Base-by-base conservation (phyloP, 2,888 invertebrate genomes). In the Melinaea marsaeus region DNA sequence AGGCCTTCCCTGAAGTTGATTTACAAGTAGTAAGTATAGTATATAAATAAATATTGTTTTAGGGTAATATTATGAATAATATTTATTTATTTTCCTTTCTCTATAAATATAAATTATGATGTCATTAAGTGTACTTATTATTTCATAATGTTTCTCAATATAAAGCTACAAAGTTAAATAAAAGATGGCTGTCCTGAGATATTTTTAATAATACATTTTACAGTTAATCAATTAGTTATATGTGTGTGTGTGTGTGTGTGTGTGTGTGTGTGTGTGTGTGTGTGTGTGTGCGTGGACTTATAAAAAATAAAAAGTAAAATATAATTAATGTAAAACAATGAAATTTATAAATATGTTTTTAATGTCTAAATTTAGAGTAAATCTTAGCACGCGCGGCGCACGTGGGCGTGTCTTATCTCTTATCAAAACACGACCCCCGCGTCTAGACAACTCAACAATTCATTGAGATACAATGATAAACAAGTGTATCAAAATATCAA, bases 1-100 rank as follows among this genome's bases (percentile, higher is more conserved):
- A 91, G 66, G 86, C 88, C 13, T 87, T 90, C 68, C 81, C 82
- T 34, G 91, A 91, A 71, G 74, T 85, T 71, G 91, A 90, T 70
- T 77, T 88, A 70, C 80, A 79, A 72, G 91, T 91, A 82, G 90
- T 88, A 78, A 58, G 69, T 37, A 63, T 48, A 51, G 13, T 47
- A 11, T 34, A 48, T 35, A 47, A 57, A 13, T 34, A 37, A n/a
- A 13, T n/a, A 48, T 65, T 67, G 59, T 61, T 64, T 60, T 34
- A 34, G 57, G n/a, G 47, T 4, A 37, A 3, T 37, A 4, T 47
- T 48, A n/a, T 13, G 5, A n/a, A 48, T 32, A 51, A 51, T 13
- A 51, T 32, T 22, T 4, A 51, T 51, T 51, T 51, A 22, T 22
- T 4, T n/a, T 13, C 37, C 37, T 37, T 7, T 7, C 37, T 6